phyloP scores from a whole-genome alignment of 1,140 invertebrate species.

The Campoletis sonorensis region DNA sequence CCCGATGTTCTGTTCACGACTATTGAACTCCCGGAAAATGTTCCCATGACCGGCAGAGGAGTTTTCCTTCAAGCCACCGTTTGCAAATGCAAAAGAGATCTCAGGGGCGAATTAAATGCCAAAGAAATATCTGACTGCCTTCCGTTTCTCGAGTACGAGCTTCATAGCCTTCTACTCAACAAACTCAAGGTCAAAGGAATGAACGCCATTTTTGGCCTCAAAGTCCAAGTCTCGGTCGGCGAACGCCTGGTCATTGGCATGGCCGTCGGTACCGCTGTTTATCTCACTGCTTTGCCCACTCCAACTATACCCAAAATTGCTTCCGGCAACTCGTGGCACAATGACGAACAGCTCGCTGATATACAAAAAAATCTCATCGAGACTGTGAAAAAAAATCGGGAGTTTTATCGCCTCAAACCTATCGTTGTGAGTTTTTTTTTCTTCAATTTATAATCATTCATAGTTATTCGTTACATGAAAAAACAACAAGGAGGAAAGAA shows the following conservation, averaged over 20 bases:
- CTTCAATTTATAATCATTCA: too few relatives aligned
- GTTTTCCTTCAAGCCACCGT: constrained; percentile 88
- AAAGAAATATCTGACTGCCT: constrained; percentile 95
- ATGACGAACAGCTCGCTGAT: constrained; percentile 80
- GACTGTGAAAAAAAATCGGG: constrained; percentile 82
- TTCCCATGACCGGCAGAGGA: constrained; percentile 85
- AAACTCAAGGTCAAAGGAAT: constrained; percentile 95
- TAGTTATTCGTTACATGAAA: too few relatives aligned
- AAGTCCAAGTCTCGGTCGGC: constrained; percentile 90
- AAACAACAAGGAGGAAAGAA: too few relatives aligned
- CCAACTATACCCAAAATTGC: constrained; percentile 82
- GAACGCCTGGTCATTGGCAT: constrained; percentile 91
- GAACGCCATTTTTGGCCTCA: constrained; percentile 93
- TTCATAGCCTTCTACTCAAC: constrained; percentile 93
- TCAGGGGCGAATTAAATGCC: constrained; percentile 91
- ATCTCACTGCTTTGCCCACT: constrained; percentile 85
- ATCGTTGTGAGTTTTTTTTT: constrained; percentile 61
- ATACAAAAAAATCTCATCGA: constrained; percentile 82
- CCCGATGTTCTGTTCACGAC: constrained; percentile 94
- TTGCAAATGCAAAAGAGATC: constrained; percentile 86
- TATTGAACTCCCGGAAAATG: constrained; percentile 87
- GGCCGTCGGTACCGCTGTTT: constrained; percentile 92
- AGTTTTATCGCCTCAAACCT: constrained; percentile 82
- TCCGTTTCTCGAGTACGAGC: constrained; percentile 97
- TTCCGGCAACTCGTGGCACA: constrained; percentile 80